Percentiles rank a stretch among this genome's conserved stretches.
These are phyloP conservation scores for Stenopsyche tienmushanensis DNA, from an alignment of 1,140 invertebrate species.

Conservation along the genomic window DNA sequence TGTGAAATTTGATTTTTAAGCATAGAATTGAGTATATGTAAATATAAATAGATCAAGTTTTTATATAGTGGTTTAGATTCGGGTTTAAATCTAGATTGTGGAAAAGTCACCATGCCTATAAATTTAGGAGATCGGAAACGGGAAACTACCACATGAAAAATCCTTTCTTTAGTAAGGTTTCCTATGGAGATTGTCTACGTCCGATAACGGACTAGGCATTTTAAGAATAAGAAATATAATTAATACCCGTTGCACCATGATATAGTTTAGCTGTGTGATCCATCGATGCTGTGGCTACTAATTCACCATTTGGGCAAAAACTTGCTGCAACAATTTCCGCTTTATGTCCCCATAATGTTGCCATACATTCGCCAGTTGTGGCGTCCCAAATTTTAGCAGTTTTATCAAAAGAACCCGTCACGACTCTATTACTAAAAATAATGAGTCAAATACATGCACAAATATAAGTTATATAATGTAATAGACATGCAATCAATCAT, in stretches of 20 bases:
- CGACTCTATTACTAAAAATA: constrained; percentile 66
- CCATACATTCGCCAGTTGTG: constrained; percentile 64
- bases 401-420: constrained; percentile 80
- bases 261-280: constrained; percentile 72
- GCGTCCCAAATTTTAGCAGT: constrained; percentile 73
- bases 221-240: neutral
- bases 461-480: no score
- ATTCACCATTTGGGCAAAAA: constrained; percentile 64
- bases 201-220: no score
- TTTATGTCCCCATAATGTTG: constrained; percentile 70
- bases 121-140: no score
- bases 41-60: constrained; percentile 19
- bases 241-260: constrained; percentile 61
- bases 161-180: no score
- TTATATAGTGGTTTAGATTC: no score
- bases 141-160: no score
- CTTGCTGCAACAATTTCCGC: constrained; percentile 71
- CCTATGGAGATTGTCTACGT: no score
- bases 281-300: constrained; percentile 73
- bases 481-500: constrained; percentile 32
- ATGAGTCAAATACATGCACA: neutral
- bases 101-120: no score
- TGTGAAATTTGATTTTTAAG: no score
- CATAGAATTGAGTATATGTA: no score
- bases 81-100: no score